Evolutionary conservation across 2,797 vertebrate species (phyloP), one percentile per base, ranked within the genome.

Genomic region (Rhynchotus rufescens): DNA sequence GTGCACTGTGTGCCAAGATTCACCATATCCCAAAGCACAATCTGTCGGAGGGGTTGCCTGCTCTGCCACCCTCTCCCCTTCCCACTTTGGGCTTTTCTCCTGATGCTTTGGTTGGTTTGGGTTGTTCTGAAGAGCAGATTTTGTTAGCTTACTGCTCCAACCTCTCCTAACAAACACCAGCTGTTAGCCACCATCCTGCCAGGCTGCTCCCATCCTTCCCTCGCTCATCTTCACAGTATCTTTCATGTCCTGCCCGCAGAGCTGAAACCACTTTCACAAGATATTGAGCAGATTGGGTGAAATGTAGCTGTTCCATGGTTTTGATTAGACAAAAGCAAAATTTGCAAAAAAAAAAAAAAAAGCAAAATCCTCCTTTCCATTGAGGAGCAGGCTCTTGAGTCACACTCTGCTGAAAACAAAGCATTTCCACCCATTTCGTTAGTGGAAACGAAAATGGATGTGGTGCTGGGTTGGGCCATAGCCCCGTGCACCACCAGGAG

Each of bases 121-220:
- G 40, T 71, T 76, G 47, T 80, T 96, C 90, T 79, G 88, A 90
- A 86, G 80, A 61, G 67, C 52, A 74, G 52, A 36, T 86, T 96
- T 92, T 83, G 34, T 86, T 89, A 83, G 76, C 71, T 92, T 81
- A 66, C 36, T 85, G 64, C 57, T 89, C 42, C 16, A 45, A 88
- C 36, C 71, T 87, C 36, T 60, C 59, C 68, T 93, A 74, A 95
- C 91, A 91, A 83, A 64, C 49, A 79, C 88, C 92, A 92, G 47
- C 82, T 83, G 52, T 85, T 69, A 94, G 15, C 52, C 90, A 85
- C 66, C 57, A 67, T 85, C 71, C 80, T 94, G 40, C 69, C 56
- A 79, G 19, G 30, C 76, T 91, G 7, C 81, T 93, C 52, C 16
- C 36, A 5, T 76, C 67, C 77, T 92, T 25, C 36, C 28, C 21